Percentiles rank a stretch among this genome's conserved stretches.
Conservation (phyloP, 2,113 vertebrate species). For the Tetrax tetrax region DNA sequence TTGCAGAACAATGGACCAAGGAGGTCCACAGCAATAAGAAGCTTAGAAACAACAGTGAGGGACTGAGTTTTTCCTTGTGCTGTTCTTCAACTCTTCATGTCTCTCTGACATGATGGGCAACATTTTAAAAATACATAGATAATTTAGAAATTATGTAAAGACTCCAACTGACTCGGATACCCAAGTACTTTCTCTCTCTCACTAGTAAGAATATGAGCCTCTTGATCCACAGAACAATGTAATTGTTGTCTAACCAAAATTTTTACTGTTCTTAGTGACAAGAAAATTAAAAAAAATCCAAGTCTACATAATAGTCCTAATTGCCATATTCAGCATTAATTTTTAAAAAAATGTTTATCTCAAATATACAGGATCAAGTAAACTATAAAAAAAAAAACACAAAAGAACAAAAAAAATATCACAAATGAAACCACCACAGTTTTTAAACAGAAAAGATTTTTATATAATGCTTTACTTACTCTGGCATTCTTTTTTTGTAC, state of each 20-base stretch:
- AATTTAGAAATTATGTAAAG: not conserved
- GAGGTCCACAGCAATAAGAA: conserved; percentile 37
- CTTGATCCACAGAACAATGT: not conserved
- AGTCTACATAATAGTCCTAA: not conserved
- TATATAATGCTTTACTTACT: not conserved
- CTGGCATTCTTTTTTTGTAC: not conserved
- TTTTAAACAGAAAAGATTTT: not conserved
- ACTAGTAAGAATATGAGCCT: not conserved
- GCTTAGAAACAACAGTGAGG: conserved; percentile 38
- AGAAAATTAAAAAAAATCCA: not conserved
- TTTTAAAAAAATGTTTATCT: not conserved
- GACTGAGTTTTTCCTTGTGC: not conserved
- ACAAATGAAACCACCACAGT: rapidly evolving
- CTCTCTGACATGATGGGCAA: not conserved
- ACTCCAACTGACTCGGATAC: not conserved
- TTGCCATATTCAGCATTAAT: rapidly evolving
- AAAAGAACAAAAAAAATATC: not conserved
- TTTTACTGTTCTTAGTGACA: not conserved
- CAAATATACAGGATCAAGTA: not conserved
- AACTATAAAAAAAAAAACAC: rapidly evolving
- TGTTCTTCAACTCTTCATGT: not conserved
- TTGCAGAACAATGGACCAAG: conserved; percentile 12
- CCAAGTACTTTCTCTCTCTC: not conserved
- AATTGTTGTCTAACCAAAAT: not conserved
- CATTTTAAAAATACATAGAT: not conserved